Conservation (phyloP, 2,888 invertebrate species). For the Pterostichus madidus region DNA sequence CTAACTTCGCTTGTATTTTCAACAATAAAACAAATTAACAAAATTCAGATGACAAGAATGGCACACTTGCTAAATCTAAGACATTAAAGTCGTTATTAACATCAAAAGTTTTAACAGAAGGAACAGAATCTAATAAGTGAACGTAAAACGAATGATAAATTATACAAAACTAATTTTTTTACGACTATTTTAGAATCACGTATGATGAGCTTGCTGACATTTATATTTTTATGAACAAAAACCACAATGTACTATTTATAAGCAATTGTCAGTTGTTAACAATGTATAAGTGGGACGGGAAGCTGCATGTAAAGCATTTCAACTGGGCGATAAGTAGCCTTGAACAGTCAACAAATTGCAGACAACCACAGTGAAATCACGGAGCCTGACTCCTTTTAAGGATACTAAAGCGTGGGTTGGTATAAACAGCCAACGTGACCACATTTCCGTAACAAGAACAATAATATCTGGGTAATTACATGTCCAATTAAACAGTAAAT, state of each 20-base stretch:
- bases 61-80: too few species aligned
- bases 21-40: too few species aligned
- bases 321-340: slow-evolving; percentile 55
- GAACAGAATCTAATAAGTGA: too few species aligned
- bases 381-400: slow-evolving; percentile 55
- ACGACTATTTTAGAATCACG: too few species aligned
- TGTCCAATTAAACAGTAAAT: too few species aligned
- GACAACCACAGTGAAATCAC: slow-evolving; percentile 51
- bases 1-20: too few species aligned
- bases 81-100: too few species aligned
- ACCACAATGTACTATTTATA: slow-evolving; percentile 11
- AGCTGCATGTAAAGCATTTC: slow-evolving; percentile 42
- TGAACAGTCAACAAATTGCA: slow-evolving; percentile 57
- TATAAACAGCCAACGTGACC: slow-evolving; percentile 14
- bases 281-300: slow-evolving; percentile 44
- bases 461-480: not conserved
- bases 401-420: slow-evolving; percentile 52
- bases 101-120: too few species aligned
- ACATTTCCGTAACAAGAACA: slow-evolving; percentile 5
- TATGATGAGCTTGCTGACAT: not conserved
- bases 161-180: too few species aligned
- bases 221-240: not conserved
- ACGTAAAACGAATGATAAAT: too few species aligned
- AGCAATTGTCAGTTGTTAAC: slow-evolving; percentile 30
- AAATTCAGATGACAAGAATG: too few species aligned